phyloP scores from a whole-genome alignment of 2,797 vertebrate genomes.

The Dromococcyx pavoninus region DNA sequence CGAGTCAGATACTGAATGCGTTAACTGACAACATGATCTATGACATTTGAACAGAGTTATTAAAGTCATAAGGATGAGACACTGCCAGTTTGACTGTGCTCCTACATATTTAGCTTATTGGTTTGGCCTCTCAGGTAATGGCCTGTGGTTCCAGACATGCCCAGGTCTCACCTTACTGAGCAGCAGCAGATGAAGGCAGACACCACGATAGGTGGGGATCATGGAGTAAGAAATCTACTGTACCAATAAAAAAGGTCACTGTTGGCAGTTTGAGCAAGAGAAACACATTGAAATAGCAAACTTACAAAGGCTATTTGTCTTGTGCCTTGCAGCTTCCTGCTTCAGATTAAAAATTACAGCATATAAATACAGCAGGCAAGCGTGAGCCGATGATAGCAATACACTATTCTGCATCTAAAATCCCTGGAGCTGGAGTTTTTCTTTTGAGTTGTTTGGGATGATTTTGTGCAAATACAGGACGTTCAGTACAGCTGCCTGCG shows the following conservation, averaged over 20 bases:
- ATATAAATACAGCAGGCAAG: not conserved
- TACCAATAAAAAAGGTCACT: not conserved
- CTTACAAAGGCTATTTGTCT: conserved; percentile 12
- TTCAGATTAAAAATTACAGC: not conserved
- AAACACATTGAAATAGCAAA: not conserved
- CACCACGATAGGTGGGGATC: not conserved
- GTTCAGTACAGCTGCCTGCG: fast-evolving
- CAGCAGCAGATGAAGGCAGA: not conserved
- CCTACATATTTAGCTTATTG: not conserved
- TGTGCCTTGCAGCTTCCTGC: not conserved
- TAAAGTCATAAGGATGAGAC: not conserved
- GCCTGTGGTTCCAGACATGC: fast-evolving
- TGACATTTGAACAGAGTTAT: not conserved
- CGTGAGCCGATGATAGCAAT: not conserved
- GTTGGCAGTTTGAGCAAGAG: not conserved
- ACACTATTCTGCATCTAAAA: not conserved
- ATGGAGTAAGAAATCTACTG: not conserved
- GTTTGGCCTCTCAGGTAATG: not conserved
- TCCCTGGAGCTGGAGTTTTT: not conserved
- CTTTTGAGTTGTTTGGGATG: not conserved
- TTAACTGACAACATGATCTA: not conserved
- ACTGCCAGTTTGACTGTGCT: not conserved
- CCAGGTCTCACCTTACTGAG: not conserved
- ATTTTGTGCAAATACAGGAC: not conserved
- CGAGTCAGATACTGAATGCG: not conserved